Evolutionary conservation across 2,797 vertebrate species (phyloP).

Genomic region (Peromyscus nudipes): DNA sequence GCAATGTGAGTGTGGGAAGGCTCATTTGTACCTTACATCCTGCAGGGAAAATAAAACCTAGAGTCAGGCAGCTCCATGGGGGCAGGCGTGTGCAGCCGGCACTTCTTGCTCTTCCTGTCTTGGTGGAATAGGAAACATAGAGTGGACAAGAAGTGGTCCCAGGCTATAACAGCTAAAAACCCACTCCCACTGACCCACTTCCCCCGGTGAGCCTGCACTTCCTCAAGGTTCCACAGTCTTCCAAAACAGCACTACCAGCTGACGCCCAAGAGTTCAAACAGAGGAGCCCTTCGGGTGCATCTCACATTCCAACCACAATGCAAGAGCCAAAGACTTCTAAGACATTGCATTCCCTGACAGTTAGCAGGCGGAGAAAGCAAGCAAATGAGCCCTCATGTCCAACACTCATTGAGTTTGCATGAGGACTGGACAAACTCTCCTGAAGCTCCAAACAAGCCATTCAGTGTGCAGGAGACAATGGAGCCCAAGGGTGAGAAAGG

Average conservation of each 20-base stretch:
- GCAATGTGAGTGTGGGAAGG: background rate
- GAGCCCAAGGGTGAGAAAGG: background rate
- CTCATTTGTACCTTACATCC: background rate
- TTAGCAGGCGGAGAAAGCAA: background rate
- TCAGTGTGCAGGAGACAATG: background rate
- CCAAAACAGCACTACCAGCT: background rate
- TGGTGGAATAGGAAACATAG: background rate
- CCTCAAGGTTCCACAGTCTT: background rate
- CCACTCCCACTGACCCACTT: background rate
- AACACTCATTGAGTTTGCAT: background rate
- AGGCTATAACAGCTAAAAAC: background rate
- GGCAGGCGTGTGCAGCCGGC: no score
- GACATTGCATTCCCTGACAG: background rate
- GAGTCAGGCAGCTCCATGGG: background rate
- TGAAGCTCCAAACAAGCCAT: background rate
- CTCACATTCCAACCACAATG: background rate
- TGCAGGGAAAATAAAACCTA: background rate
- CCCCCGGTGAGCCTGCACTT: no score
- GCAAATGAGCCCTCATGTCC: background rate
- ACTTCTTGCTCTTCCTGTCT: background rate
- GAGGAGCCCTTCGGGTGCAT: background rate
- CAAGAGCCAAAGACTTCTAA: background rate
- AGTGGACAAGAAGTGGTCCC: background rate
- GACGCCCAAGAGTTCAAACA: background rate
- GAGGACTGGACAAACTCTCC: background rate